Evolutionary conservation across 2,888 invertebrate species (phyloP).

Genomic region (Philopedon plagiatum): DNA sequence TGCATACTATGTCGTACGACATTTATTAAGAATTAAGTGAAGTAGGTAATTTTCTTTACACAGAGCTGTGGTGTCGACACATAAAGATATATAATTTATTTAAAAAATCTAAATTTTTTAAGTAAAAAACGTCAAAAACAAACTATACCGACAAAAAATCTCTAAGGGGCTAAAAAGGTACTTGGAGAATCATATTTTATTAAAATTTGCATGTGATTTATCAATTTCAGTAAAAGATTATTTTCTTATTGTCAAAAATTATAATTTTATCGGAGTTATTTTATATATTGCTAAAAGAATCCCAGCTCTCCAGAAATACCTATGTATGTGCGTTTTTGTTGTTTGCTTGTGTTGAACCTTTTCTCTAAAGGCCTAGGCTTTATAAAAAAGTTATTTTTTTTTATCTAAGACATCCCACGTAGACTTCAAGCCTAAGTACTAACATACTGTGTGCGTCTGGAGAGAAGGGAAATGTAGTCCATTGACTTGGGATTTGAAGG

Average conservation of each 20-base stretch:
- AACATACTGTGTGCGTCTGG: too few relatives aligned
- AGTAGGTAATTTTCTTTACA: too few relatives aligned
- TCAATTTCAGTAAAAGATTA: neutral
- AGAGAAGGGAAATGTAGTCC: too few relatives aligned
- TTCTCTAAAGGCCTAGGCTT: neutral
- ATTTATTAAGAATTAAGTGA: too few relatives aligned
- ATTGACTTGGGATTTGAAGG: too few relatives aligned
- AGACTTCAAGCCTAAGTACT: too few relatives aligned
- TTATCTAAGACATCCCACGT: too few relatives aligned
- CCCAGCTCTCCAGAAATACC: neutral
- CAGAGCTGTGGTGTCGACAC: too few relatives aligned
- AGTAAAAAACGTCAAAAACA: neutral
- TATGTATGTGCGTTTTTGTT: neutral
- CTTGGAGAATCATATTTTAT: neutral
- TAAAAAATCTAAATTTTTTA: too few relatives aligned
- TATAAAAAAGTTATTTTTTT: neutral
- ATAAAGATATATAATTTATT: too few relatives aligned
- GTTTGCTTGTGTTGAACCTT: neutral
- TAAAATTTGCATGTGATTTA: neutral
- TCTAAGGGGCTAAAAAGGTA: neutral
- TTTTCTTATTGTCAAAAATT: neutral
- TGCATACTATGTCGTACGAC: too few relatives aligned
- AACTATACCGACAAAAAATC: neutral
- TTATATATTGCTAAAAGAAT: neutral
- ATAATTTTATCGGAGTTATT: neutral